Conservation (phyloP, 2,888 invertebrate species). For the Serrognathus titanus region DNA sequence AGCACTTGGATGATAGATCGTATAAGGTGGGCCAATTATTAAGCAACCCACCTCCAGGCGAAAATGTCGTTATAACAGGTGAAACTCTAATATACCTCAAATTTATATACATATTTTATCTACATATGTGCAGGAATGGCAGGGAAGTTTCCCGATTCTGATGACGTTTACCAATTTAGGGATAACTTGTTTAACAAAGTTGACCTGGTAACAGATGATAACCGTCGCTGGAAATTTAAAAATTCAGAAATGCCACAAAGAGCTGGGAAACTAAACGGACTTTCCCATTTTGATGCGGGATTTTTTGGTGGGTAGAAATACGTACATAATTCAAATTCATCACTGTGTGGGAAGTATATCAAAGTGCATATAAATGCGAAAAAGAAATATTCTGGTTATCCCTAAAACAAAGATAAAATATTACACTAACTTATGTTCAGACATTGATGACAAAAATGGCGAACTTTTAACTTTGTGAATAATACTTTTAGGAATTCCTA, state of each 20-base stretch:
- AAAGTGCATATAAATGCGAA: too few species aligned
- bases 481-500: neutral
- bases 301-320: slow-evolving; percentile 49
- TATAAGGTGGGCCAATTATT: neutral
- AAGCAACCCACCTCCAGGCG: slow-evolving; percentile 46
- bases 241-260: slow-evolving; percentile 58
- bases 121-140: slow-evolving; percentile 52
- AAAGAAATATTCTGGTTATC: too few species aligned
- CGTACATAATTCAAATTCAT: too few species aligned
- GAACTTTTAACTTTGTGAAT: too few species aligned
- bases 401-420: too few species aligned
- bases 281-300: slow-evolving; percentile 55
- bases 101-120: too few species aligned
- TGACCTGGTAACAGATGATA: slow-evolving; percentile 80
- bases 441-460: too few species aligned
- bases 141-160: slow-evolving; percentile 75
- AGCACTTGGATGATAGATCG: neutral
- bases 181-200: slow-evolving; percentile 71
- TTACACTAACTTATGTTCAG: too few species aligned
- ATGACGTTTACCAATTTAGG: slow-evolving; percentile 67
- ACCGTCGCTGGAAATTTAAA: slow-evolving; percentile 69
- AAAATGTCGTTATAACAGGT: slow-evolving; percentile 65
- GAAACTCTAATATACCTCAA: neutral
- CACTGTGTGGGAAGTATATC: too few species aligned
- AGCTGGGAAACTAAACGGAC: slow-evolving; percentile 62